Evolutionary conservation across 1,140 invertebrate species (phyloP).

Genomic region (Periplaneta americana): DNA sequence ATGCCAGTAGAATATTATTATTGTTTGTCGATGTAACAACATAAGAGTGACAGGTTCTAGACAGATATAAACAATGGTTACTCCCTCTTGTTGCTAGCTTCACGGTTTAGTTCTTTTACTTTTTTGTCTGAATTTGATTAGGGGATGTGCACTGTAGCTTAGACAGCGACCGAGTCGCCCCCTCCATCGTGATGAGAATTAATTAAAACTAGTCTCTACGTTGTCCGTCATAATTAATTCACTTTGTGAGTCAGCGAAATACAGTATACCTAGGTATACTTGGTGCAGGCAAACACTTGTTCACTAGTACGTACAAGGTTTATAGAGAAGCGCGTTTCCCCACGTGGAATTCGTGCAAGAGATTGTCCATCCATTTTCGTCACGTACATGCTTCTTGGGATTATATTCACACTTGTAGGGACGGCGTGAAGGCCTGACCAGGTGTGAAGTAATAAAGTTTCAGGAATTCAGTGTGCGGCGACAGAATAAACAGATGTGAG

Average conservation of each 20-base stretch:
- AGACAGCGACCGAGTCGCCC: neutral
- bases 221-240: conserved; percentile 11
- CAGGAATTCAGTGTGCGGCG: too few relatives aligned
- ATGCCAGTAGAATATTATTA: neutral
- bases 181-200: conserved; percentile 5
- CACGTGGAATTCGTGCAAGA: neutral
- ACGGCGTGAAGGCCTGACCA: neutral
- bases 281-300: neutral
- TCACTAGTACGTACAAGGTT: too few relatives aligned
- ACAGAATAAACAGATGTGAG: too few relatives aligned
- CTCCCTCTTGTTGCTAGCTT: neutral
- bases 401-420: neutral
- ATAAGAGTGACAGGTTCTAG: neutral
- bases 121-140: conserved; percentile 7
- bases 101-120: neutral
- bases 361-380: neutral
- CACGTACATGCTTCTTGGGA: neutral
- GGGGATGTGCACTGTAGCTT: neutral
- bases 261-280: neutral
- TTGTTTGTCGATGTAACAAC: neutral
- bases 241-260: conserved; percentile 4
- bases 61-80: conserved; percentile 6
- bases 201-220: conserved; percentile 3
- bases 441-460: too few relatives aligned
- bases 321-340: too few relatives aligned